Conservation (phyloP, 2,113 vertebrate species). For the Benitochromis conjunctus region DNA sequence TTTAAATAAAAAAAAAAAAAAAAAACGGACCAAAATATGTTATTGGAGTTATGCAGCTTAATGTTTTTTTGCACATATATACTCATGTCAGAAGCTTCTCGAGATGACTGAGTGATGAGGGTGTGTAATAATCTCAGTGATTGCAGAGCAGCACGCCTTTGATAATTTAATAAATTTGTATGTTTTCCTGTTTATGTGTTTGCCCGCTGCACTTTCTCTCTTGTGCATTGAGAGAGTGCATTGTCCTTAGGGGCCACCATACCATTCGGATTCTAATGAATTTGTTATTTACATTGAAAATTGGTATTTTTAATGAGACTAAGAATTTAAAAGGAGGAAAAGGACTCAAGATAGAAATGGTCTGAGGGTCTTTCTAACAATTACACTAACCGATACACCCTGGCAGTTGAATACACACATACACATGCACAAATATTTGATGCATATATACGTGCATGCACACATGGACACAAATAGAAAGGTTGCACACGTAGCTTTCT, state of each 20-base stretch:
- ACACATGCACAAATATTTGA: not conserved
- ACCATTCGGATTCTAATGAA: not conserved
- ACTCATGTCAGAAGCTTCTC: not conserved
- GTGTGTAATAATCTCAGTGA: not conserved
- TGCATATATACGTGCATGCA: not conserved
- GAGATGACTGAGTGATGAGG: not conserved
- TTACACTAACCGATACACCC: not conserved
- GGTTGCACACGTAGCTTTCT: conserved; percentile 4
- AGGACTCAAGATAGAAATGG: not conserved
- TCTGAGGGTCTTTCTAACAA: not conserved
- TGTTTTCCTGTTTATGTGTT: not conserved
- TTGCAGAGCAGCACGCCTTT: not conserved
- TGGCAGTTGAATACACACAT: not conserved
- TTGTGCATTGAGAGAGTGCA: not conserved
- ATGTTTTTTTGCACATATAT: not conserved
- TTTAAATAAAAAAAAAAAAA: too few relatives aligned
- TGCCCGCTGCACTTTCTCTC: not conserved
- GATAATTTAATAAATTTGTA: not conserved
- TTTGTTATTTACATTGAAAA: not conserved
- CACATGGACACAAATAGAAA: conserved; percentile 31
- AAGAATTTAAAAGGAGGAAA: not conserved
- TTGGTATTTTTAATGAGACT: not conserved
- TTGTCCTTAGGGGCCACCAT: not conserved
- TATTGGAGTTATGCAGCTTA: not conserved
- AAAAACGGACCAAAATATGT: not conserved